Evolutionary conservation across 1,140 invertebrate species (phyloP).

Genomic region (Drosophila paulistorum): DNA sequence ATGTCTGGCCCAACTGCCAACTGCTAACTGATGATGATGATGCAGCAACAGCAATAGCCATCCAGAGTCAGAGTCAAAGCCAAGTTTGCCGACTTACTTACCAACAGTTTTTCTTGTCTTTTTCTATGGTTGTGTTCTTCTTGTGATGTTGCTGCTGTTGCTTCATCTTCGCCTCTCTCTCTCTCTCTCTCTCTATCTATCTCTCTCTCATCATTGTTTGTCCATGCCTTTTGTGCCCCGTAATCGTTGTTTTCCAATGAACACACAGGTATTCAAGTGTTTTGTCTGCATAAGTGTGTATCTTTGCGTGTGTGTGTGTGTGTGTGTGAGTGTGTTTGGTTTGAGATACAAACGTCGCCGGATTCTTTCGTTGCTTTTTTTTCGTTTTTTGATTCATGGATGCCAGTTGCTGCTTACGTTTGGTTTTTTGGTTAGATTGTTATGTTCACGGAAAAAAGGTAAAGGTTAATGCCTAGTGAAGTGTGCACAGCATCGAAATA

Average conservation of each 20-base stretch:
- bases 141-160: conserved; percentile 14
- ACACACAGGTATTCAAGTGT: conserved; percentile 55
- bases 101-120: conserved; percentile 33
- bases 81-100: conserved; percentile 62
- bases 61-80: conserved; percentile 45
- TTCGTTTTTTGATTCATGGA: conserved; percentile 68
- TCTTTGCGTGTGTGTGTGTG: neutral
- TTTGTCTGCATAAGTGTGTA: conserved; percentile 3
- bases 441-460: conserved; percentile 66
- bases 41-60: conserved; percentile 41
- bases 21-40: conserved; percentile 11
- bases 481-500: conserved; percentile 71
- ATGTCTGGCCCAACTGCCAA: conserved; percentile 28
- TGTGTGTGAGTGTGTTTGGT: conserved; percentile 21
- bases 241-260: conserved; percentile 80
- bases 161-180: conserved; percentile 24
- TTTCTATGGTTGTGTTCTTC: conserved; percentile 19
- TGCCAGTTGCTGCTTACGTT: conserved; percentile 44
- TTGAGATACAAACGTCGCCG: conserved; percentile 71
- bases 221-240: conserved; percentile 76
- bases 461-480: conserved; percentile 79
- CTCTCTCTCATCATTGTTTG: conserved; percentile 65
- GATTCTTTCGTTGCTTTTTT: conserved; percentile 57
- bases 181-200: conserved; percentile 19
- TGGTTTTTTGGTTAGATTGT: conserved; percentile 48